Evolutionary conservation across 2,113 vertebrate species (phyloP).

Genomic region (Camarhynchus parvulus): DNA sequence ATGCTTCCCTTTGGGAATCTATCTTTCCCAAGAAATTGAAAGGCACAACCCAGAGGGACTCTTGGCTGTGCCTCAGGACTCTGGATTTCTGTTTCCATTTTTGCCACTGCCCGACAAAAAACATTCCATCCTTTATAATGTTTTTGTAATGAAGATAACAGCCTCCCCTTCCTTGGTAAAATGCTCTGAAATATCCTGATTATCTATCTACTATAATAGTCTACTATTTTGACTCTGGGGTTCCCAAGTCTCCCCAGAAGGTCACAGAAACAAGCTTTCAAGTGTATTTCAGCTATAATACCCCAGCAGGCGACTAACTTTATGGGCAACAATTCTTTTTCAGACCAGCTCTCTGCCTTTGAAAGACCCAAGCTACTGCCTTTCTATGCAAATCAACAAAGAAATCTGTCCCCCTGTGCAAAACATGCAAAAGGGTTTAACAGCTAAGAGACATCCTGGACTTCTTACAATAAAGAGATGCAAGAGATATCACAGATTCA

Average conservation of each 20-base stretch:
- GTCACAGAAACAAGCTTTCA: neutral
- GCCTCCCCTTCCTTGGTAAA: neutral
- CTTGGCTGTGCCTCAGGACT: neutral
- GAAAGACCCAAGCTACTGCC: neutral
- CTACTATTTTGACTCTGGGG: neutral
- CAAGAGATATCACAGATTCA: neutral
- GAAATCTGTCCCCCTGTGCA: neutral
- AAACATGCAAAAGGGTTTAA: neutral
- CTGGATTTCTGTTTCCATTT: neutral
- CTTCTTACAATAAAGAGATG: neutral
- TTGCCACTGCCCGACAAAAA: neutral
- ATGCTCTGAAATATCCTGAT: neutral
- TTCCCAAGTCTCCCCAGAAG: neutral
- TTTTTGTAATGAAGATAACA: neutral
- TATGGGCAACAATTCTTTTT: neutral
- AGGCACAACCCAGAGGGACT: neutral
- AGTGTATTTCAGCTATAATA: neutral
- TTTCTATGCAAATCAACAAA: neutral
- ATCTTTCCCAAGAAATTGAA: neutral
- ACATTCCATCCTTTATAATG: neutral
- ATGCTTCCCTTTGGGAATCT: neutral
- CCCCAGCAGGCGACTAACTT: neutral
- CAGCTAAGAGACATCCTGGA: neutral
- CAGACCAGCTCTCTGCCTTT: neutral
- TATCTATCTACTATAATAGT: neutral